Conservation (phyloP, 2,113 vertebrate species). For the Manacus vitellinus region DNA sequence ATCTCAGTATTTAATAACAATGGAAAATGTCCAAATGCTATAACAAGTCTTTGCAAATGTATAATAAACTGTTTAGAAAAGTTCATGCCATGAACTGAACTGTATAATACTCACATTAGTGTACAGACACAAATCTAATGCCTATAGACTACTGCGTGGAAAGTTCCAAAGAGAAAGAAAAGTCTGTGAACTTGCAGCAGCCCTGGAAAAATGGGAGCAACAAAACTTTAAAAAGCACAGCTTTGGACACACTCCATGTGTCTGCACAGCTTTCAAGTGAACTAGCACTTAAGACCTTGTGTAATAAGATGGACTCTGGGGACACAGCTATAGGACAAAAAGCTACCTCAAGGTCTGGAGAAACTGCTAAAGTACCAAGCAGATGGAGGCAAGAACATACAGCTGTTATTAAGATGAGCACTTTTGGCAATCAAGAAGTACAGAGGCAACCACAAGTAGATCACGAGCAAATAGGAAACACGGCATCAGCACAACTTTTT, state of each 20-base stretch:
- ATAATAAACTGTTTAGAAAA: slow-evolving; percentile 63
- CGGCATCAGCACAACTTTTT: slow-evolving; percentile 84
- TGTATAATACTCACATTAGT: slow-evolving; percentile 62
- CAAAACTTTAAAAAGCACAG: slow-evolving; percentile 77
- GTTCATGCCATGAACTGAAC: slow-evolving; percentile 73
- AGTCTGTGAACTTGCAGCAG: slow-evolving; percentile 60
- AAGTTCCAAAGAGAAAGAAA: slow-evolving; percentile 71
- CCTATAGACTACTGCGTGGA: slow-evolving; percentile 71
- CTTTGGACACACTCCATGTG: slow-evolving; percentile 81
- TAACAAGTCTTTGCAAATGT: slow-evolving; percentile 64
- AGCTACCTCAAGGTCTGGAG: slow-evolving; percentile 88
- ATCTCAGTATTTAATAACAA: slow-evolving; percentile 48
- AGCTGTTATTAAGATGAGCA: slow-evolving; percentile 85
- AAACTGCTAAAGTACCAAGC: slow-evolving; percentile 85
- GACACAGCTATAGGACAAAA: slow-evolving; percentile 88
- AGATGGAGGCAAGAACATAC: slow-evolving; percentile 92
- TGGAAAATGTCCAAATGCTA: slow-evolving; percentile 65
- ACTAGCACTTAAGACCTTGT: slow-evolving; percentile 81
- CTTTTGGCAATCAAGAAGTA: slow-evolving; percentile 84
- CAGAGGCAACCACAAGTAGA: slow-evolving; percentile 83
- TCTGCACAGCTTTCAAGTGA: slow-evolving; percentile 75
- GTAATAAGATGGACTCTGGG: slow-evolving; percentile 89
- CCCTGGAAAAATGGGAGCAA: slow-evolving; percentile 75
- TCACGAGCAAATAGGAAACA: slow-evolving; percentile 78
- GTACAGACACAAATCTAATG: slow-evolving; percentile 70